Percentiles rank a stretch among this genome's conserved stretches.
These are phyloP conservation scores for Aplocera efformata DNA, from an alignment of 2,888 invertebrate genomes.

Conservation along the genomic window DNA sequence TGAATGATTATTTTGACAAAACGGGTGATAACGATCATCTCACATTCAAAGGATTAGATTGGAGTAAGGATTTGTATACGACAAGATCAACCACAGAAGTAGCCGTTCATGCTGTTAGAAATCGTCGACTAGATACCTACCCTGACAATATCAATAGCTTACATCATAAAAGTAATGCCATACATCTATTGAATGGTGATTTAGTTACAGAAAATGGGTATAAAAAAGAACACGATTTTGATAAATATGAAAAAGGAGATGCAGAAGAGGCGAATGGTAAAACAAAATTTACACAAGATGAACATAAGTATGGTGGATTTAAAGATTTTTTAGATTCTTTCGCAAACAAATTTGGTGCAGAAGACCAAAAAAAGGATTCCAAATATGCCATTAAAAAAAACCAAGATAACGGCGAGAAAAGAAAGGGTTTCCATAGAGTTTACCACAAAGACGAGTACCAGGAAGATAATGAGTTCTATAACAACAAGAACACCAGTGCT, in stretches of 20 bases:
- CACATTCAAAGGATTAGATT: conserved; percentile 51
- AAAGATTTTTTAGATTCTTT: conserved; percentile 60
- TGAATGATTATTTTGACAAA: conserved; percentile 60
- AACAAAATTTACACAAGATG: conserved; percentile 33
- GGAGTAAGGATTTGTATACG: conserved; percentile 51
- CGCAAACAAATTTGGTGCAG: conserved; percentile 58
- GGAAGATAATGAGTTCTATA: conserved; percentile 65
- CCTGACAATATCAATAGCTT: conserved; percentile 1
- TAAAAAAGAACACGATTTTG: conserved; percentile 34
- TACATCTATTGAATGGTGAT: conserved; percentile 18
- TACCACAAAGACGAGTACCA: conserved; percentile 70
- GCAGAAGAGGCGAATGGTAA: conserved; percentile 36
- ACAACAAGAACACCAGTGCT: conserved; percentile 52
- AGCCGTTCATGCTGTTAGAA: conserved; percentile 32
- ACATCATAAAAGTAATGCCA: conserved; percentile 3
- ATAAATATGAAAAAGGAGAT: conserved; percentile 38
- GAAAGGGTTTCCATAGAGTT: conserved; percentile 60
- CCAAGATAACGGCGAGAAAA: conserved; percentile 57
- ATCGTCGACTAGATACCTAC: conserved; percentile 33
- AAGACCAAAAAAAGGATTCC: conserved; percentile 46
- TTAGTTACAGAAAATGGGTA: conserved; percentile 34
- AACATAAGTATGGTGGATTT: conserved; percentile 42
- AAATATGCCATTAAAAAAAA: conserved; percentile 44
- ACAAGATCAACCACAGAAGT: conserved; percentile 25
- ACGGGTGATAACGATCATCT: conserved; percentile 51